Percentiles rank a stretch among this genome's conserved stretches.
Conservation (phyloP, 2,888 invertebrate genomes). For the Catocala fraxini region DNA sequence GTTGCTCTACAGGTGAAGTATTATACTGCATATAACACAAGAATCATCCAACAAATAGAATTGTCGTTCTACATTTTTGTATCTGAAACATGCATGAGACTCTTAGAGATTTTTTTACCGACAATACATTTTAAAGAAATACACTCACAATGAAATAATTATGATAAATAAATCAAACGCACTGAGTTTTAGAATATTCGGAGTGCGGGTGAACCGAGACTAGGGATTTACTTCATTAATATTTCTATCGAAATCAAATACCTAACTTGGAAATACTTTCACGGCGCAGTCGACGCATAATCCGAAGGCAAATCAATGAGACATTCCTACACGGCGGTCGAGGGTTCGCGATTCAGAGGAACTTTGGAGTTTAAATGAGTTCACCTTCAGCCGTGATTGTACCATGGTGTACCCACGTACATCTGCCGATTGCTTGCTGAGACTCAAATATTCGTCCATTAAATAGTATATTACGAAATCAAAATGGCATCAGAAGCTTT, state of each 20-base stretch:
- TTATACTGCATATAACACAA: slow-evolving; percentile 27
- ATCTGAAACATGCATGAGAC: not conserved
- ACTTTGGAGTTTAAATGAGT: slow-evolving; percentile 70
- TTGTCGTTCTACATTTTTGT: slow-evolving; percentile 1
- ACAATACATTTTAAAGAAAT: not conserved
- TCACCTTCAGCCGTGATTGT: slow-evolving; percentile 63
- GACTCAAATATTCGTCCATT: not conserved
- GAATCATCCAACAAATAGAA: slow-evolving; percentile 19
- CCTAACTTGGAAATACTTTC: slow-evolving; percentile 78
- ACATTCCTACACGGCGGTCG: slow-evolving; percentile 72
- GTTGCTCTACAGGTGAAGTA: slow-evolving; percentile 31
- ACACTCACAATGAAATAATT: not conserved
- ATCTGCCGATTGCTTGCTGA: slow-evolving; percentile 30
- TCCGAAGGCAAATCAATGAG: slow-evolving; percentile 73
- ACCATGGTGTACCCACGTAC: slow-evolving; percentile 38
- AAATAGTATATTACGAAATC: not conserved
- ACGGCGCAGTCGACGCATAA: slow-evolving; percentile 69
- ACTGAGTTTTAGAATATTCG: slow-evolving; percentile 7
- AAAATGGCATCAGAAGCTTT: slow-evolving; percentile 1
- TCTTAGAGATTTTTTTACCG: not conserved
- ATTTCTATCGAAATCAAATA: slow-evolving; percentile 72
- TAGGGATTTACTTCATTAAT: slow-evolving; percentile 75
- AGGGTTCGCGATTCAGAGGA: slow-evolving; percentile 63
- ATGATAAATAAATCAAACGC: slow-evolving; percentile 19
- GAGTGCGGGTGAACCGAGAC: slow-evolving; percentile 16